These are phyloP conservation scores for Burhinus bistriatus DNA, from an alignment of 2,113 vertebrate genomes.

Conservation along the genomic window DNA sequence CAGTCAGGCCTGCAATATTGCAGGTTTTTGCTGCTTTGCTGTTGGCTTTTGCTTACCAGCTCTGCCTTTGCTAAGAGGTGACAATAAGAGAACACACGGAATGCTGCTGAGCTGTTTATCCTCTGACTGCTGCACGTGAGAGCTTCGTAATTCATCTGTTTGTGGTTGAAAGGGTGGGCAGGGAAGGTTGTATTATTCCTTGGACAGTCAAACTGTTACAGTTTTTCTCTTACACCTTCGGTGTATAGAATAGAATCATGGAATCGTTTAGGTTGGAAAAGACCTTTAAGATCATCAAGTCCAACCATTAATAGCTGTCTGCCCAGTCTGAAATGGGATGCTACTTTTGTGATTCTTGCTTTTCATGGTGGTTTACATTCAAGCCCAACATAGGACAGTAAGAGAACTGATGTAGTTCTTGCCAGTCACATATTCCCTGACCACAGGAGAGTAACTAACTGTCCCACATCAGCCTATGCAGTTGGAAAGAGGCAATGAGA, in stretches of 20 bases:
- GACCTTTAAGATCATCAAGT: background rate
- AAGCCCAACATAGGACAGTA: background rate
- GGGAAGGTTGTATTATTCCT: background rate
- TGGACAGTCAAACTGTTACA: background rate
- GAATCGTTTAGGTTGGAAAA: background rate
- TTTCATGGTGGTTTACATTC: background rate
- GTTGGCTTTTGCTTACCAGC: background rate
- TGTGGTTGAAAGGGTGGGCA: background rate
- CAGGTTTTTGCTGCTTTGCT: background rate
- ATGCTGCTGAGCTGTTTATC: background rate
- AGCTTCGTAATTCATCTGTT: background rate
- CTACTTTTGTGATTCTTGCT: background rate
- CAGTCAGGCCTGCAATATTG: background rate
- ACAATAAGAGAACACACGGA: background rate
- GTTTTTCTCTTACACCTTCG: background rate
- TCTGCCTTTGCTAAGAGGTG: background rate
- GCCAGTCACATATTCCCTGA: background rate
- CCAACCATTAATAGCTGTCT: background rate
- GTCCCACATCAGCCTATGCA: too few relatives aligned
- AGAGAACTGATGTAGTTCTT: background rate
- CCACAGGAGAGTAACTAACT: background rate
- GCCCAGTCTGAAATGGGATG: background rate
- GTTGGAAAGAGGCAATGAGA: too few relatives aligned
- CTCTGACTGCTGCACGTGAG: background rate
- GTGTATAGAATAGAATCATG: background rate